These are phyloP conservation scores for Gibbula magus DNA, from an alignment of 2,888 invertebrate genomes.

Conservation along the genomic window DNA sequence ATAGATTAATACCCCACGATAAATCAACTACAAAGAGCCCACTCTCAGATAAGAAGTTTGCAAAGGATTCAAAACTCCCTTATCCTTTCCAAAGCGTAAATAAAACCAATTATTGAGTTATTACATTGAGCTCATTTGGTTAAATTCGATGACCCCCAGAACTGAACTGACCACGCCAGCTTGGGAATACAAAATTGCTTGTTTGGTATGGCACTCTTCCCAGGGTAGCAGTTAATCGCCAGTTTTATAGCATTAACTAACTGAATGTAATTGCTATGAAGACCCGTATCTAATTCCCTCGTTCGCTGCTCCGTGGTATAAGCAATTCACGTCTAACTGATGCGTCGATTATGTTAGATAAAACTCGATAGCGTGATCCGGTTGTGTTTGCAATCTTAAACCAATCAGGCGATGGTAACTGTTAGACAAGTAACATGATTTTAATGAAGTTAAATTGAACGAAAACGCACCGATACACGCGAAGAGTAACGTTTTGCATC, in stretches of 20 bases:
- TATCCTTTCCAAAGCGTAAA: too few species aligned
- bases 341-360: neutral
- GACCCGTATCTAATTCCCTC: neutral
- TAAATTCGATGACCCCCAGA: too few species aligned
- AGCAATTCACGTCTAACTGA: neutral
- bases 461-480: neutral
- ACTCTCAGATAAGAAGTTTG: too few species aligned
- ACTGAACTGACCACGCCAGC: too few species aligned
- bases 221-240: neutral
- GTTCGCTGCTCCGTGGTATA: neutral
- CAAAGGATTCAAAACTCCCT: too few species aligned
- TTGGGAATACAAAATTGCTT: too few species aligned
- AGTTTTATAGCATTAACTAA: slow-evolving; percentile 5
- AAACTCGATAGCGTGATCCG: neutral
- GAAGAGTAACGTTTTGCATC: neutral
- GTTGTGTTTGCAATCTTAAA: neutral
- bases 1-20: too few species aligned
- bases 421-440: neutral
- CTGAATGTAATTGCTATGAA: neutral
- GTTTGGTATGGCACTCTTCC: neutral
- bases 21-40: too few species aligned
- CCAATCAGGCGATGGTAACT: neutral
- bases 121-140: too few species aligned
- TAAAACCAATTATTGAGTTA: too few species aligned
- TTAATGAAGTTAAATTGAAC: slow-evolving; percentile 11